Base-by-base conservation (phyloP, 2,888 invertebrate species). In the Auanema freiburgensis region DNA sequence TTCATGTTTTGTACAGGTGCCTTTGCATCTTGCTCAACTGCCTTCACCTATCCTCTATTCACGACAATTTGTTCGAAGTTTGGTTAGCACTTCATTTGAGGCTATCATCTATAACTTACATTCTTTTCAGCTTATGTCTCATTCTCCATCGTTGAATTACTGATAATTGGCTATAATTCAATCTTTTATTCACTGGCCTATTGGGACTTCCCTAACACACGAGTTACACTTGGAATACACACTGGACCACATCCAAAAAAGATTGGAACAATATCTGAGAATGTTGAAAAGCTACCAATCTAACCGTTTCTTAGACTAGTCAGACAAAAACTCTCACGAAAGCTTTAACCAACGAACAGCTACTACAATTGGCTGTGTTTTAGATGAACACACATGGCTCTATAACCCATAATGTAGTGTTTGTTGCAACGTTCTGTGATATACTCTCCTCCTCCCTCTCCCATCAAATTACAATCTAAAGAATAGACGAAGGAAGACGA, bases 1-100 rank as follows among this genome's bases (percentile, higher is more conserved):
- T 60, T 65, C 25, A 65, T 81, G 54, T 77, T 82, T 59, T 51
- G 72, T 11, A 66, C 76, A 10, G 78, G 77, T n/a, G 72, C 72
- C 54, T 65, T 76, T 14, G 65, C 75, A n/a, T 77, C 82, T n/a
- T 51, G 78, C n/a, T 81, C 80, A 4, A 79, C 82, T 16, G 79
- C 74, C 14, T 64, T 80, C 42, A 72, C 79, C 18, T 81, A 83
- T 64, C 70, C 74, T 14, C 66, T 70, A 21, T 83, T 79, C 56
- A 68, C 72, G 43, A 59, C 63, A 11, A 63, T 70, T 51, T 81
- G 81, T 53, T 71, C 66, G 43, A 67, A 64, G 2, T 44, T 58
- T 21, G 77, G 79, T 80, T 43, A 49, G 65, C 16, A 23, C 46
- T 46, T 46, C n/a, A n/a, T n/a, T n/a, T n/a, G n/a, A 16, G 21